These are phyloP conservation scores for Aegotheles bennettii DNA, from an alignment of 2,113 vertebrate genomes.

Conservation along the genomic window DNA sequence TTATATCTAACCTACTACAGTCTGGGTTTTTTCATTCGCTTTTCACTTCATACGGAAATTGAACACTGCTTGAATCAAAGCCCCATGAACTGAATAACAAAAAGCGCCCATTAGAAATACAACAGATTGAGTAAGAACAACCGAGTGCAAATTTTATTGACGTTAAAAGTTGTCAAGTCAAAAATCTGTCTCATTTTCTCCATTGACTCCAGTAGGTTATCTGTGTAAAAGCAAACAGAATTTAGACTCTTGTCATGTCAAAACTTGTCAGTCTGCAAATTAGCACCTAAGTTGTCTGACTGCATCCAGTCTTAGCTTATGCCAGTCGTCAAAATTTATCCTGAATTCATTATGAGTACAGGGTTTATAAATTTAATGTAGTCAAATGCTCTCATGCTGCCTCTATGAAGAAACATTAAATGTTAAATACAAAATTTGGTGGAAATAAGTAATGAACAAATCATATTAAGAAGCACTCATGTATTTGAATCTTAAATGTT, in stretches of 20 bases:
- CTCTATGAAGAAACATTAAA: neutral
- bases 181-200: neutral
- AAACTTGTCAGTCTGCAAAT: conserved; percentile 18
- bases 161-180: neutral
- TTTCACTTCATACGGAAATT: neutral
- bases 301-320: neutral
- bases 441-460: neutral
- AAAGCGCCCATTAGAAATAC: neutral
- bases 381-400: neutral
- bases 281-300: neutral
- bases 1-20: neutral
- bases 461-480: neutral
- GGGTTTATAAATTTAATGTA: neutral
- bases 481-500: neutral
- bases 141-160: neutral
- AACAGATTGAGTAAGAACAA: neutral
- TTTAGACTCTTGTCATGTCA: neutral
- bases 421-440: neutral
- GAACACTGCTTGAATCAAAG: neutral
- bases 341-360: neutral
- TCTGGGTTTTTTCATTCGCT: neutral
- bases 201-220: neutral
- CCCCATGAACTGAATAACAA: neutral
- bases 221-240: neutral
- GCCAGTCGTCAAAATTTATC: neutral